Conservation (phyloP, 2,888 invertebrate species). For the Nephrocerus scutellatus region DNA sequence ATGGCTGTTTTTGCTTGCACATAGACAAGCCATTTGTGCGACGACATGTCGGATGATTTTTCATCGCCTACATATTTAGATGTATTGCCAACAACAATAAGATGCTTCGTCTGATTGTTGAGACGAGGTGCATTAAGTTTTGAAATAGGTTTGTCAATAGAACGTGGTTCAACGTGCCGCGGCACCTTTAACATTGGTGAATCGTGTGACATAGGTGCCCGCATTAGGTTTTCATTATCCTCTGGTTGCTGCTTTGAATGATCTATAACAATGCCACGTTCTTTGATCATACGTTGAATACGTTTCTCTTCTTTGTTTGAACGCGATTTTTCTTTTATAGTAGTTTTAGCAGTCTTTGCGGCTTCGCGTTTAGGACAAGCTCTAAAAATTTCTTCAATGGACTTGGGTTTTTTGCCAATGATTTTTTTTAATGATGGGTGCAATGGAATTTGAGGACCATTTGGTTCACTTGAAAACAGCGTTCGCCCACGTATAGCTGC, state of each 20-base stretch:
- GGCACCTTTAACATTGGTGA: background rate
- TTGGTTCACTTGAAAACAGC: conserved; percentile 31
- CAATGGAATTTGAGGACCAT: conserved; percentile 51
- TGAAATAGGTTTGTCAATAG: conserved; percentile 21
- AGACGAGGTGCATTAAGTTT: conserved; percentile 49
- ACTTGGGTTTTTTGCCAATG: conserved; percentile 55
- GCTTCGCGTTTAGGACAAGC: conserved; percentile 49
- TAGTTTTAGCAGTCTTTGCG: conserved; percentile 47
- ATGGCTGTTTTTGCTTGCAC: conserved; percentile 62
- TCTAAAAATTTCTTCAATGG: conserved; percentile 50
- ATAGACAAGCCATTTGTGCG: conserved; percentile 88
- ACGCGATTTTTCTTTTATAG: conserved; percentile 36
- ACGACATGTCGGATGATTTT: conserved; percentile 61
- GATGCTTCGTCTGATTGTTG: conserved; percentile 53
- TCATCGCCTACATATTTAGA: conserved; percentile 74
- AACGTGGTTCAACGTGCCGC: conserved; percentile 27
- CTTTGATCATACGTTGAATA: conserved; percentile 33
- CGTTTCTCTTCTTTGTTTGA: conserved; percentile 35
- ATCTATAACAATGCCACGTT: conserved; percentile 38
- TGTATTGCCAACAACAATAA: conserved; percentile 60
- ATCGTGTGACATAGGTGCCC: conserved; percentile 5
- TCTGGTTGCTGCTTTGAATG: conserved; percentile 27
- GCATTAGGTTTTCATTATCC: background rate
- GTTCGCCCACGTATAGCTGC: conserved; percentile 35
- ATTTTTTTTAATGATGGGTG: conserved; percentile 73